Base-by-base conservation (phyloP, 2,113 vertebrate species). In the Scomber japonicus region DNA sequence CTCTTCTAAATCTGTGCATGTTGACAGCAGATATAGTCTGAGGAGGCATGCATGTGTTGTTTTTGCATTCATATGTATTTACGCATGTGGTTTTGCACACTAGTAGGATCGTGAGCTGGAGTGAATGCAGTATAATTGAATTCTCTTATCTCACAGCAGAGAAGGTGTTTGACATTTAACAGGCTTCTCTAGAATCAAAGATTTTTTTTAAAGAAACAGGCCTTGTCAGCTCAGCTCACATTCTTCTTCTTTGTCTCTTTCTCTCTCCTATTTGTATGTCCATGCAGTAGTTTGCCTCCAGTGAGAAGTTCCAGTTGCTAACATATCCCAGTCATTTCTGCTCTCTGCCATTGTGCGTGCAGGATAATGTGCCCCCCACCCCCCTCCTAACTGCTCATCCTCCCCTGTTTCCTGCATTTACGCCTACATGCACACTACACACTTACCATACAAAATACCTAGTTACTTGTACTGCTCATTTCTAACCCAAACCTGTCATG, bases 161-260 rank as follows among this genome's bases (percentile, higher is more conserved):
- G 87, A 83, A 83, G 88, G 83, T 83, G 84, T 93, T 90, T 94
- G 92, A 91, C 90, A 88, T 92, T 92, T 92, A 91, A 84, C 78
- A 89, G 71, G 70, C 72, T 75, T 82, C 55, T 72, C 79, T 55
- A 82, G 77, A 73, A 86, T 75, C 71, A 56, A 40, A 4, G 24
- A 51, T 82, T 40, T 65, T 81, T 63, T 81, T 80, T 76, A 46
- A 59, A 55, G 67, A 70, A 69, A 72, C 49, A 76, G 75, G 55
- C 19, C 57, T 11, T 66, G 13, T 21, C 51, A 54, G n/a, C 17
- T 8, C 14, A 8, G n/a, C 51, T 44, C 35, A 13, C 54, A 27
- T 11, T 75, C 17, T 59, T 54, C 10, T n/a, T 78, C 19, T 71
- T 35, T 61, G 17, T 74, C 27, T 72, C 16, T 74, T 19, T 60